Evolutionary conservation across 2,797 vertebrate genomes (phyloP).

Genomic region (Anguilla obscura): DNA sequence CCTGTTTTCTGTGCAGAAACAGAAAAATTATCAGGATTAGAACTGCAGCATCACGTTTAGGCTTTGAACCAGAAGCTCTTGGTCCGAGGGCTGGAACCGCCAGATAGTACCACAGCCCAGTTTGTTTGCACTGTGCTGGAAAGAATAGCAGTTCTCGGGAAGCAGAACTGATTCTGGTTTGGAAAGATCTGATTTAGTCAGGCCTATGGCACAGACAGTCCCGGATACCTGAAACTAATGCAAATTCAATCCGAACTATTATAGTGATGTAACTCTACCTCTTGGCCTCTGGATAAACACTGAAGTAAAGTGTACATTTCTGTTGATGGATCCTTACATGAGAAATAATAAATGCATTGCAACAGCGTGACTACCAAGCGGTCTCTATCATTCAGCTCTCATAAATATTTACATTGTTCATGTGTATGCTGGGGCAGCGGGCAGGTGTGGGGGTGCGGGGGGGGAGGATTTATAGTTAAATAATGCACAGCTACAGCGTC

Average conservation of each 20-base stretch:
- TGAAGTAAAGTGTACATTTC: background rate
- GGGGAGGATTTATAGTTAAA: conserved; percentile 50
- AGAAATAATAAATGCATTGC: background rate
- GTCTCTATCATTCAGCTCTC: conserved; percentile 38
- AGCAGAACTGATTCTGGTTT: background rate
- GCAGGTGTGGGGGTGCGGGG: conserved; percentile 23
- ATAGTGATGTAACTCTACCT: conserved; percentile 37
- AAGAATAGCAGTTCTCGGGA: background rate
- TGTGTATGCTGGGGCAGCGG: conserved; percentile 55
- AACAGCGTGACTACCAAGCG: background rate
- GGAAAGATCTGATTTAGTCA: background rate
- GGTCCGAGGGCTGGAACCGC: background rate
- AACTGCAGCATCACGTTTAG: background rate
- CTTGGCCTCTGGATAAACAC: conserved; percentile 19
- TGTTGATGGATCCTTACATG: background rate
- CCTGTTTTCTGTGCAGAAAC: background rate
- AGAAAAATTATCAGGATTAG: background rate
- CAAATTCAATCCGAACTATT: background rate
- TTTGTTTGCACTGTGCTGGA: background rate
- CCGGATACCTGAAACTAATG: background rate
- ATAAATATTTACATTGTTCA: conserved; percentile 62
- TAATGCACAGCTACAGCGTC: conserved; percentile 36
- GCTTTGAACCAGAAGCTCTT: background rate
- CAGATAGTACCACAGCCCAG: background rate
- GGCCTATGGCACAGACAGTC: background rate